phyloP scores from a whole-genome alignment of 2,797 vertebrate species.

The Tragopan temminckii region DNA sequence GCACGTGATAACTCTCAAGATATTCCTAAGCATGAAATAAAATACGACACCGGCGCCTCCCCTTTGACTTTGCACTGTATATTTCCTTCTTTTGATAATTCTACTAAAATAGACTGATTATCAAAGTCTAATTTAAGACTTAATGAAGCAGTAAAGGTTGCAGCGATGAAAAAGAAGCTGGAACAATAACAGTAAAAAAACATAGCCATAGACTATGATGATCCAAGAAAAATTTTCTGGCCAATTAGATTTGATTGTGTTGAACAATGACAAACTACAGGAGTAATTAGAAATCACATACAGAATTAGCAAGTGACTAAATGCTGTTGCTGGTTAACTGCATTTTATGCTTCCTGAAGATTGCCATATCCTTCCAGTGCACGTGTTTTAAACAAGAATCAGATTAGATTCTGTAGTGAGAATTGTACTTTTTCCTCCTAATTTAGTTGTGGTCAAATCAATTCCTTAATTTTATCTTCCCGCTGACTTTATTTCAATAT shows the following conservation, averaged over 20 bases:
- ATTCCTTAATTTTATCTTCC: neutral
- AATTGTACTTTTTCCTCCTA: neutral
- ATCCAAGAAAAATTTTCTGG: conserved; percentile 77
- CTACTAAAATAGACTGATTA: conserved; percentile 73
- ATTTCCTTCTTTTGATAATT: conserved; percentile 64
- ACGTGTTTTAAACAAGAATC: conserved; percentile 13
- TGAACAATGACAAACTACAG: conserved; percentile 78
- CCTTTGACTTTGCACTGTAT: neutral
- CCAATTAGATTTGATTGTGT: conserved; percentile 81
- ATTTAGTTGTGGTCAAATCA: neutral
- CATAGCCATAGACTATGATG: conserved; percentile 45
- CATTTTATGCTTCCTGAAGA: conserved; percentile 46
- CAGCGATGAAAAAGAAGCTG: conserved; percentile 71
- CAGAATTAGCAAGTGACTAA: conserved; percentile 52
- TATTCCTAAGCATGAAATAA: conserved; percentile 57
- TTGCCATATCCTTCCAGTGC: neutral
- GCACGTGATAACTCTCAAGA: conserved; percentile 69
- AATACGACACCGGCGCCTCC: neutral
- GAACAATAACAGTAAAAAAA: conserved; percentile 81
- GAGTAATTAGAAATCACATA: conserved; percentile 76
- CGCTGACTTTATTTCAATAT: neutral
- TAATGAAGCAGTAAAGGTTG: conserved; percentile 79
- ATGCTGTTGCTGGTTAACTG: conserved; percentile 39
- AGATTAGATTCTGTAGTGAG: neutral
- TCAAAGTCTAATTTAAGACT: conserved; percentile 79